These are phyloP conservation scores for Sinotaia quadrata DNA, from an alignment of 2,888 invertebrate species.

Conservation along the genomic window DNA sequence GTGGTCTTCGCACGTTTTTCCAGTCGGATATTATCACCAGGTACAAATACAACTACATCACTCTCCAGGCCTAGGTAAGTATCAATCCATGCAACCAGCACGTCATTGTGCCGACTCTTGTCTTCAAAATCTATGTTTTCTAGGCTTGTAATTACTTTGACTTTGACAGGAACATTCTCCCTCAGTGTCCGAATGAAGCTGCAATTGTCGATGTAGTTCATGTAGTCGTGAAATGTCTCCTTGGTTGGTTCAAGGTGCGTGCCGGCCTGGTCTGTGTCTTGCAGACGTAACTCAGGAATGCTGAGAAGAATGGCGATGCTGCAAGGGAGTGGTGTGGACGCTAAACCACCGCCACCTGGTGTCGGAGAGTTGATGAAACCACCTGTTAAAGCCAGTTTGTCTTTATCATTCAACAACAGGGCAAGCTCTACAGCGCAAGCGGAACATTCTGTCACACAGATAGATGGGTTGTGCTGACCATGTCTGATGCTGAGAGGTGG, in stretches of 20 bases:
- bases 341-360: not conserved
- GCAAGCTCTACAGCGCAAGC: constrained; percentile 8
- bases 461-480: not conserved
- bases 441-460: not conserved
- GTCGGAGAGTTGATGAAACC: too few species aligned
- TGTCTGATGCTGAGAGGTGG: constrained; percentile 13
- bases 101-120: not conserved
- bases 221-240: not conserved
- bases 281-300: constrained; percentile 2
- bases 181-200: constrained; percentile 2
- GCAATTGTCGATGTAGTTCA: not conserved
- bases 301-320: not conserved
- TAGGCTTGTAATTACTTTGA: not conserved
- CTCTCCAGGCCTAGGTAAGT: constrained; percentile 20
- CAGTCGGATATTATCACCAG: not conserved
- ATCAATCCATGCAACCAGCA: constrained; percentile 10
- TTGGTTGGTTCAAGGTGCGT: not conserved
- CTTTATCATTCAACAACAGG: not conserved
- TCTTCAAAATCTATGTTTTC: not conserved
- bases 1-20: not conserved
- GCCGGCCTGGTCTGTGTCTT: not conserved
- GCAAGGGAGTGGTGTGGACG: not conserved
- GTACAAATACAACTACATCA: not conserved
- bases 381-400: too few species aligned
- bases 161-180: not conserved